Conservation (phyloP, 1,140 invertebrate genomes). For the Globodera rostochiensis region DNA sequence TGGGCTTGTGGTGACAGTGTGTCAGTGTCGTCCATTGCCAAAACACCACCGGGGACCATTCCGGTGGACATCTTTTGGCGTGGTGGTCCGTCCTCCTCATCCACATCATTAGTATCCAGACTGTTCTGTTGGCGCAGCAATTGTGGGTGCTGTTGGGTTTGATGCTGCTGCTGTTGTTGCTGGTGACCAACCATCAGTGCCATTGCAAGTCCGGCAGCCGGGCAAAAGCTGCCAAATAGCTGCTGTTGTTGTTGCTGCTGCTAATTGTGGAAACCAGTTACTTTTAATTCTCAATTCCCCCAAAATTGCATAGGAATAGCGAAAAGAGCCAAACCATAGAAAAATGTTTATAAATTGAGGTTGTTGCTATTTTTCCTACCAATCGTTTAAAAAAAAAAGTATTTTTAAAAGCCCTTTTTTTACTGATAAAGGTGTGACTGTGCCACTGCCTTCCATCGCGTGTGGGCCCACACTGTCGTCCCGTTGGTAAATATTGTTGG, state of each 20-base stretch:
- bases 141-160: neutral
- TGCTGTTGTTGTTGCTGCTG: neutral
- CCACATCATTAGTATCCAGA: neutral
- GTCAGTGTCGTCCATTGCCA: neutral
- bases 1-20: neutral
- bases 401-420: no score
- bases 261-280: neutral
- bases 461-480: neutral
- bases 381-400: no score
- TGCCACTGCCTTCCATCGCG: neutral
- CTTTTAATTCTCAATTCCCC: no score
- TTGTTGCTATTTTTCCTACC: no score
- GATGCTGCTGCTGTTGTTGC: neutral
- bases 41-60: neutral
- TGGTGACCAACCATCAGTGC: neutral
- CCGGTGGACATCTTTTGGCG: neutral
- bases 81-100: neutral
- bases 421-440: neutral
- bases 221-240: neutral
- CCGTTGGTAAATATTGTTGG: conserved; percentile 1
- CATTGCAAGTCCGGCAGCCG: neutral
- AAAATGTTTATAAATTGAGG: no score
- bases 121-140: neutral
- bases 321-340: no score
- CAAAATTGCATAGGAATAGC: no score